A percentile compares a stretch with the other conserved stretches of the same genome.
Conservation (phyloP, 1,140 invertebrate species). For the Hylyphantes graminicola region DNA sequence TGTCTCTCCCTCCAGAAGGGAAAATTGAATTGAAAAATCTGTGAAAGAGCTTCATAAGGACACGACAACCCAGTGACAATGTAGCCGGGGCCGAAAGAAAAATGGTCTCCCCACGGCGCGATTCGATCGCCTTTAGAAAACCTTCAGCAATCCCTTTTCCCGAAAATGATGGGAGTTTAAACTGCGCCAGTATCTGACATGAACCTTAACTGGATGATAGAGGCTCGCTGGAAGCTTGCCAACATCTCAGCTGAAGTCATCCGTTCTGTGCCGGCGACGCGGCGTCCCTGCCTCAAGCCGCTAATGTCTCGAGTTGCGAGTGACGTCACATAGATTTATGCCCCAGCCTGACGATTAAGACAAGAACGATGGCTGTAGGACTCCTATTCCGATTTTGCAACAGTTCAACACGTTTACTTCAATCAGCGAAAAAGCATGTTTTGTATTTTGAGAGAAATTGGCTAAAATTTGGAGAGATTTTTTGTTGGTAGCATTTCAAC, state of each 20-base stretch:
- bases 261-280: slow-evolving; percentile 46
- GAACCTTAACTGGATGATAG: slow-evolving; percentile 60
- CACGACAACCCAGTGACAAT: slow-evolving; percentile 59
- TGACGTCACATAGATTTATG: slow-evolving; percentile 55
- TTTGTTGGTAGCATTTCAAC: too few species aligned
- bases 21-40: slow-evolving; percentile 60
- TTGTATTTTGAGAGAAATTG: too few species aligned
- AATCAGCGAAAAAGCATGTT: too few species aligned
- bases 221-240: slow-evolving; percentile 56
- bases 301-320: slow-evolving; percentile 58
- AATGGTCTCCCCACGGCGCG: slow-evolving; percentile 49
- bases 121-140: slow-evolving; percentile 56
- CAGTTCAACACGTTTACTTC: too few species aligned
- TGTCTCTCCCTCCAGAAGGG: slow-evolving; percentile 13
- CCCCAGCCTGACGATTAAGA: slow-evolving; percentile 41
- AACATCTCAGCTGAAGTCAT: slow-evolving; percentile 45
- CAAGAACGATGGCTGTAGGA: slow-evolving; percentile 4
- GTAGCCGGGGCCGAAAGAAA: slow-evolving; percentile 50
- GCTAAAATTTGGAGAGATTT: too few species aligned
- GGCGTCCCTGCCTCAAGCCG: slow-evolving; percentile 51
- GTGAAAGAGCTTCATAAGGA: slow-evolving; percentile 57
- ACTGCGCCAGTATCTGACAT: slow-evolving; percentile 60
- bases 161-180: slow-evolving; percentile 61
- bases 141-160: slow-evolving; percentile 55
- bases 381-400: too few species aligned